phyloP scores from a whole-genome alignment of 1,140 invertebrate genomes.

The Drosophila kikkawai region DNA sequence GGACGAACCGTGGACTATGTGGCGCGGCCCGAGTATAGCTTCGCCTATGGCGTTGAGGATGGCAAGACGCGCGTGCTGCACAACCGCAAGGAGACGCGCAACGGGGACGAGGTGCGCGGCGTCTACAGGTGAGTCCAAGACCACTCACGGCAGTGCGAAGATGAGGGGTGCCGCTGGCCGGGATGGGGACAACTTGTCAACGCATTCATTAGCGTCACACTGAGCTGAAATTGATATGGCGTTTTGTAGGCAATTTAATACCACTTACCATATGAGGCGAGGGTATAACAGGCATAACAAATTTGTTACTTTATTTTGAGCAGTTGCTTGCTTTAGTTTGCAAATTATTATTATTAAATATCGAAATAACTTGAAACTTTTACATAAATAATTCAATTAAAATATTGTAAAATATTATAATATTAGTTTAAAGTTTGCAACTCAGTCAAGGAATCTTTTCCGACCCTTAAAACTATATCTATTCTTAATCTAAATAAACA shows the following conservation, averaged over 20 bases:
- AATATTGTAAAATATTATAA: no score
- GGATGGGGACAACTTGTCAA: conserved; percentile 44
- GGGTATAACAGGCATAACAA: background rate
- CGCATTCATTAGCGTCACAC: conserved; percentile 55
- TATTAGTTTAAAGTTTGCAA: background rate
- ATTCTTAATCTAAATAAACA: no score
- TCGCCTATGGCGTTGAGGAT: conserved; percentile 90
- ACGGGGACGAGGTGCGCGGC: conserved; percentile 89
- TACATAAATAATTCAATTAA: no score
- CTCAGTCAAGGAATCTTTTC: background rate
- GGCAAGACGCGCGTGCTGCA: conserved; percentile 89
- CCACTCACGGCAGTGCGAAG: background rate
- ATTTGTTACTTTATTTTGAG: background rate
- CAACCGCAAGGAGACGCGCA: conserved; percentile 88
- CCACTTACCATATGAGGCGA: background rate
- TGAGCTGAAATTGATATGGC: conserved; percentile 29
- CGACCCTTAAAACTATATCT: no score
- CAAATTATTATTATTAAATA: background rate
- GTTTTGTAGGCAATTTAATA: conserved; percentile 11
- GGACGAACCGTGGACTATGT: conserved; percentile 87
- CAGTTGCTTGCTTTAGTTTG: no score
- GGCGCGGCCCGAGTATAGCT: conserved; percentile 89
- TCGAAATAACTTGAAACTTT: background rate
- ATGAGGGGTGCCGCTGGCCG: background rate
- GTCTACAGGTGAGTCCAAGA: conserved; percentile 87